Base-by-base conservation (phyloP, 2,888 invertebrate genomes). In the Tryphoninae sp. region DNA sequence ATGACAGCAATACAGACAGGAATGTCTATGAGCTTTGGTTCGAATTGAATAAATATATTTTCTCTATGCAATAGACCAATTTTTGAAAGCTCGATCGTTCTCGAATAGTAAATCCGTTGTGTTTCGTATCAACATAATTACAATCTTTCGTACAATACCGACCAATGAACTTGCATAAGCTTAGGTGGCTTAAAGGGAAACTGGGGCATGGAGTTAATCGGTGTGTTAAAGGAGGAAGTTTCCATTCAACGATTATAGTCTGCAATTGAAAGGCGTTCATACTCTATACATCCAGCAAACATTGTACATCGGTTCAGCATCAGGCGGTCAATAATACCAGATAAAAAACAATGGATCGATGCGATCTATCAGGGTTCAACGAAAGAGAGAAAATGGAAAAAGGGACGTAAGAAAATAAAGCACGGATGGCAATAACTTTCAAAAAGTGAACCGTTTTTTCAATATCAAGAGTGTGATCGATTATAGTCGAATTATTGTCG, bases 191-290 rank as follows among this genome's bases (percentile, higher is more conserved):
- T 22, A 7, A 33, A 16, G 13, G 11, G 33, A 49, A 61, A 61
- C n/a, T 62, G 33, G 72, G 72, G 33, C 72, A 49, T 16, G 49
- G 3, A 59, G 16, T 71, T 59, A 23, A 45, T 22, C 23, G 13
- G 51, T 2, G 51, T 51, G n/a, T 13, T 51, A 13, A 51, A 16
- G 51, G 7, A n/a, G 16, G 51, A 16, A 16, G 16, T 16, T 51
- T 51, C 51, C 51, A 51, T 51, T 51, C 16, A 51, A 16, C 51
- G 7, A 51, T 16, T 3, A 13, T 3, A 2, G 51, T 13, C 2
- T 13, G 51, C 51, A 51, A 2, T 16, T 51, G 51, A 51, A 16
- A 51, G 51, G 51, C 16, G n/a, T 13, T n/a, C 16, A 51, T 51
- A 51, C 51, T 51, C 51, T n/a, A 6, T 51, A 19, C 19, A 49